Conservation (phyloP, 1,140 invertebrate species). For the Lineus longissimus region DNA sequence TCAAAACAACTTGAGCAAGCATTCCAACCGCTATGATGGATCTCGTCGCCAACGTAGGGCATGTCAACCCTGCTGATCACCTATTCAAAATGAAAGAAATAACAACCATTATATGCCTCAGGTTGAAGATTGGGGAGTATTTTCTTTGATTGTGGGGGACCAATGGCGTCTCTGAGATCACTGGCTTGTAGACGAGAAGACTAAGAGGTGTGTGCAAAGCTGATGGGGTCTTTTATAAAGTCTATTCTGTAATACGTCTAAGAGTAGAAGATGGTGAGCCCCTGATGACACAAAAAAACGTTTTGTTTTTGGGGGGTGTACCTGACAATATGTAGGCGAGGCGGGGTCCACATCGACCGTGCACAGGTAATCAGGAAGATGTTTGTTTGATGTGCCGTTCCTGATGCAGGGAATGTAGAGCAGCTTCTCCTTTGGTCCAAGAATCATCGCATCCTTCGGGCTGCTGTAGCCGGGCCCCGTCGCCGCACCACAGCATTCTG, state of each 20-base stretch:
- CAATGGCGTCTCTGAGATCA: too few relatives aligned
- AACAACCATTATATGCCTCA: not conserved
- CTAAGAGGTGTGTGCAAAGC: too few relatives aligned
- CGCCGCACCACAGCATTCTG: conserved; percentile 21
- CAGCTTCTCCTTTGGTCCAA: conserved; percentile 75
- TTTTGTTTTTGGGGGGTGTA: too few relatives aligned
- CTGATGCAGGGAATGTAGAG: conserved; percentile 80
- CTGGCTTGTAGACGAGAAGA: too few relatives aligned
- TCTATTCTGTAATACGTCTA: too few relatives aligned
- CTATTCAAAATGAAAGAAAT: conserved; percentile 56
- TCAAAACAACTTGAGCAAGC: conserved; percentile 85
- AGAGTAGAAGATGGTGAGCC: too few relatives aligned
- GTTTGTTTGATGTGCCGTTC: conserved; percentile 20
- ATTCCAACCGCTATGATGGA: conserved; percentile 96
- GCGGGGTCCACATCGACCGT: conserved; percentile 87
- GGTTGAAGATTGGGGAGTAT: too few relatives aligned
- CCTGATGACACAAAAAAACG: too few relatives aligned
- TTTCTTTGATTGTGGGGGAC: too few relatives aligned
- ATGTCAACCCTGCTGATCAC: conserved; percentile 81
- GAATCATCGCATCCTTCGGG: conserved; percentile 75
- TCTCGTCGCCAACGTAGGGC: conserved; percentile 76
- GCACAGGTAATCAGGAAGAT: conserved; percentile 79
- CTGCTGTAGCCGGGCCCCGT: conserved; percentile 50
- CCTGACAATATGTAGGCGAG: conserved; percentile 81
- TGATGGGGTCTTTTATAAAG: too few relatives aligned